These are phyloP conservation scores for Tupaia chinensis DNA, from an alignment of 2,113 vertebrate genomes.

Conservation along the genomic window DNA sequence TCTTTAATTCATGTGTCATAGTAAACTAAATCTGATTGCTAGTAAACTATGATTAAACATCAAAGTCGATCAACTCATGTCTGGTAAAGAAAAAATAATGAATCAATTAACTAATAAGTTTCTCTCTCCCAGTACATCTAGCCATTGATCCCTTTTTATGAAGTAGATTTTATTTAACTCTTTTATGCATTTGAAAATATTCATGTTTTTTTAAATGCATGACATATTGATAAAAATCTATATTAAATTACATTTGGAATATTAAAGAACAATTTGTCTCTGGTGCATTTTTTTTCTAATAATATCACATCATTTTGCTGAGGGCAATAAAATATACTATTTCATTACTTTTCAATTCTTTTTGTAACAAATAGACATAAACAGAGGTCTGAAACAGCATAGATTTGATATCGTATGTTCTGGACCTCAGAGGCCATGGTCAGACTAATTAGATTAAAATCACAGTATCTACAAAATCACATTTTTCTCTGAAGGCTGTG, in stretches of 20 bases:
- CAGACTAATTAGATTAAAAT: not conserved
- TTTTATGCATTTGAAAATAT: not conserved
- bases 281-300: not conserved
- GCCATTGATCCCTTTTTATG: not conserved
- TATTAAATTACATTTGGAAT: not conserved
- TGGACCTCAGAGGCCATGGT: not conserved
- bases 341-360: not conserved
- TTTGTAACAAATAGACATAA: not conserved
- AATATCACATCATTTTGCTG: not conserved
- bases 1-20: not conserved
- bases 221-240: not conserved
- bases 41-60: not conserved
- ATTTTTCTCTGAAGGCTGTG: not conserved
- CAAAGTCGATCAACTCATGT: not conserved
- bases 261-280: not conserved
- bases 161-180: not conserved
- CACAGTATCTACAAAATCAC: too few relatives aligned
- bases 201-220: not conserved
- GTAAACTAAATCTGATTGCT: not conserved
- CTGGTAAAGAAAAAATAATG: not conserved
- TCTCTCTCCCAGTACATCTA: not conserved
- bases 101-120: not conserved
- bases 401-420: not conserved
- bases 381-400: not conserved
- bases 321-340: not conserved